Evolutionary conservation across 1,140 invertebrate species (phyloP).

Genomic region (Tenebrio molitor): DNA sequence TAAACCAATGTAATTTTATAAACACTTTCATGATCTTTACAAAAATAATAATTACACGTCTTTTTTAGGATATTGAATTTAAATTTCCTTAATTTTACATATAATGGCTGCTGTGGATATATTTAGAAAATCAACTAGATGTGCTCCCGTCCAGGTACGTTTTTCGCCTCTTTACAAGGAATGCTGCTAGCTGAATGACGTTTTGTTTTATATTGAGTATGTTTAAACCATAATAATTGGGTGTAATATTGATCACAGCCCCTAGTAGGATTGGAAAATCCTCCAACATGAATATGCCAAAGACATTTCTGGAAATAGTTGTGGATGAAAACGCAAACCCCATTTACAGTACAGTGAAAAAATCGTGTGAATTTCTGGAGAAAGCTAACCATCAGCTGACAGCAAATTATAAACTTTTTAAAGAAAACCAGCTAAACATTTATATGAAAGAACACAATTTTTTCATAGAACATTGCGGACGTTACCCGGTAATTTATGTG

Average conservation of each 20-base stretch:
- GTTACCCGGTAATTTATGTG: slow-evolving; percentile 16
- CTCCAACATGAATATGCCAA: background rate
- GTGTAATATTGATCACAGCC: slow-evolving; percentile 5
- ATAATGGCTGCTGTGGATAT: slow-evolving; percentile 9
- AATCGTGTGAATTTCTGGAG: slow-evolving; percentile 6
- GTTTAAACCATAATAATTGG: background rate
- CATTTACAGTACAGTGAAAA: slow-evolving; percentile 3
- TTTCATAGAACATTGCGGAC: slow-evolving; percentile 18
- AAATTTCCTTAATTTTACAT: background rate
- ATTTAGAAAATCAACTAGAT: background rate
- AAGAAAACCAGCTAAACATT: slow-evolving; percentile 3
- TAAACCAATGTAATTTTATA: too few relatives aligned
- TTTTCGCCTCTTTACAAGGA: slow-evolving; percentile 13
- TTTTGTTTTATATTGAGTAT: slow-evolving; percentile 16
- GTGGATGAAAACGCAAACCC: background rate
- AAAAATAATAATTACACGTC: slow-evolving; percentile 7
- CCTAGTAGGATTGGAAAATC: slow-evolving; percentile 12
- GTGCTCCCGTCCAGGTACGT: slow-evolving; percentile 7
- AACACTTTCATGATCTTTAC: background rate
- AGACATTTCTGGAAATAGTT: slow-evolving; percentile 3
- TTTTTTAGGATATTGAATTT: too few relatives aligned
- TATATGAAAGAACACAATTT: slow-evolving; percentile 1
- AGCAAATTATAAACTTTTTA: slow-evolving; percentile 13
- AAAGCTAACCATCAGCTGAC: slow-evolving; percentile 17
- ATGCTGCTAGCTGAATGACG: slow-evolving; percentile 18